A percentile compares a stretch with the other conserved stretches of the same genome.
phyloP scores from a whole-genome alignment of 2,797 vertebrate species.

The Chanos chanos region DNA sequence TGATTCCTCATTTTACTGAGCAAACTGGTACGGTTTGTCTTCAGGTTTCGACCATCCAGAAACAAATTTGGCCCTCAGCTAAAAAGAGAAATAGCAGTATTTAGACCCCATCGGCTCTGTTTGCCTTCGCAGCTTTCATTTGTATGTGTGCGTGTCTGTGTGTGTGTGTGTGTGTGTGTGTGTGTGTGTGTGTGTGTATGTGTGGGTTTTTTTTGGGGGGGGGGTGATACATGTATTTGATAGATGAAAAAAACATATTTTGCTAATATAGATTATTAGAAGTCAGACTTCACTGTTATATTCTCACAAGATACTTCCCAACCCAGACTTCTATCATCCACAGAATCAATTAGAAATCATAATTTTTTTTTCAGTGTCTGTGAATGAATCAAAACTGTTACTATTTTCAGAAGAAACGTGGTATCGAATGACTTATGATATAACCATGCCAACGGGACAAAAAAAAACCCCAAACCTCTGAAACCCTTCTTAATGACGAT shows the following conservation, averaged over 20 bases:
- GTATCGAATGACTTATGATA: constrained; percentile 60
- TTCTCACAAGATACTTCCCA: too few relatives aligned
- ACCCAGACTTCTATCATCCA: too few relatives aligned
- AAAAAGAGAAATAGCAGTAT: constrained; percentile 5
- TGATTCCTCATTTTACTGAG: too few relatives aligned
- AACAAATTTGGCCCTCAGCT: too few relatives aligned
- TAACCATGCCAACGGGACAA: too few relatives aligned
- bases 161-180: not conserved
- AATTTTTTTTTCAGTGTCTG: constrained; percentile 50
- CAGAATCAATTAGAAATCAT: not conserved
- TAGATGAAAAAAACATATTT: not conserved
- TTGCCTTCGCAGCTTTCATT: constrained; percentile 8
- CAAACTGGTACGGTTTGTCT: too few relatives aligned
- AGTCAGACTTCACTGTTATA: not conserved
- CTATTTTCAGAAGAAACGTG: constrained; percentile 63
- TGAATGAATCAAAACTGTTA: constrained; percentile 53
- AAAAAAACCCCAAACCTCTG: too few relatives aligned
- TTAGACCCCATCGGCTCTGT: not conserved
- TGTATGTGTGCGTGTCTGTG: not conserved
- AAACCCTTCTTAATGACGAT: too few relatives aligned
- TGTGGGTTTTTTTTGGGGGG: too few relatives aligned
- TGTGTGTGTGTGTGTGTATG: not conserved
- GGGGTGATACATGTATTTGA: too few relatives aligned
- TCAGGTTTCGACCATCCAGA: too few relatives aligned
- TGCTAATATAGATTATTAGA: not conserved